Conservation (phyloP, 2,888 invertebrate species). For the Aporophyla nigra region DNA sequence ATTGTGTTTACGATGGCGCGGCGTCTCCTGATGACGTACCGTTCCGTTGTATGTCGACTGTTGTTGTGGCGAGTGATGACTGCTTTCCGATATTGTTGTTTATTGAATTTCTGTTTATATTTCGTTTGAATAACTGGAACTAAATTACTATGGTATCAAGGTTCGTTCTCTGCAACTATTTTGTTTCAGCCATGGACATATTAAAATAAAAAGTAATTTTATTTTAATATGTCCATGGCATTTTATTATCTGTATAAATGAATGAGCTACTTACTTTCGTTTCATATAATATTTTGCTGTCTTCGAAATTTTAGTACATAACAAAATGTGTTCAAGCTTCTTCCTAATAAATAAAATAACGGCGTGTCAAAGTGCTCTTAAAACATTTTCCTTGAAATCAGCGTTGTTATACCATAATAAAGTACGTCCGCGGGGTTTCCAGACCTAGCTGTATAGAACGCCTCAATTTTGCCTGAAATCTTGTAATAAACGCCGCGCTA, state of each 20-base stretch:
- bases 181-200: too few species aligned
- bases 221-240: too few species aligned
- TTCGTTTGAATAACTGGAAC: not conserved
- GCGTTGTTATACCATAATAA: constrained; percentile 37
- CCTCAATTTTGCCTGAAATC: constrained; percentile 50
- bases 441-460: constrained; percentile 21
- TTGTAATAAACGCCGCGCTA: constrained; percentile 51
- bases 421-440: constrained; percentile 32
- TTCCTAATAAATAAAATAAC: constrained; percentile 39
- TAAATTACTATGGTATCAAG: not conserved
- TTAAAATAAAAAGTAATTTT: too few species aligned
- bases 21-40: constrained; percentile 6
- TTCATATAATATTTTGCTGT: not conserved
- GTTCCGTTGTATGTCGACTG: not conserved
- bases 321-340: not conserved
- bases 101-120: not conserved
- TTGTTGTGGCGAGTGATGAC: not conserved
- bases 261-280: not conserved
- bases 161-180: not conserved
- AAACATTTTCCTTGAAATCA: constrained; percentile 37
- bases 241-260: not conserved
- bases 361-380: constrained; percentile 38
- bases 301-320: not conserved
- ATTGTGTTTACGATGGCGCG: constrained; percentile 20
- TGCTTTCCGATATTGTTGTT: constrained; percentile 1